Conservation (phyloP, 2,113 vertebrate genomes). For the Antechinus stuartii region DNA sequence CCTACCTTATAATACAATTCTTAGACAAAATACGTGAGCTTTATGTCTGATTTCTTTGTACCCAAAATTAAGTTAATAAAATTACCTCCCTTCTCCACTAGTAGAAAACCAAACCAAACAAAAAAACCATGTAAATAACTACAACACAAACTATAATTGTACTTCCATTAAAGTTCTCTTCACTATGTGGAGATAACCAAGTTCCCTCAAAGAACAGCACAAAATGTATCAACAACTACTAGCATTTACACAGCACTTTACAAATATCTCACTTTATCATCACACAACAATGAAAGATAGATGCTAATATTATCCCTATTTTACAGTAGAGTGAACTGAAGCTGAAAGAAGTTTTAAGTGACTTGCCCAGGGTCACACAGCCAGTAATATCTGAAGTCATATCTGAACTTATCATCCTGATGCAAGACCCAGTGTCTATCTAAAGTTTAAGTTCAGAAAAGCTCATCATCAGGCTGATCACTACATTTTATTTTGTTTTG, state of each 20-base stretch:
- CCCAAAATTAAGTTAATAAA: neutral
- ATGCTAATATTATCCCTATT: neutral
- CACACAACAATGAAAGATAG: neutral
- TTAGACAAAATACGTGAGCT: slow-evolving; percentile 35
- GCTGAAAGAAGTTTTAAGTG: neutral
- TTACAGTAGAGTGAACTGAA: neutral
- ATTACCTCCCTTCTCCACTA: neutral
- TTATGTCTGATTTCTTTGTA: slow-evolving; percentile 46
- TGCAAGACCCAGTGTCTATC: neutral
- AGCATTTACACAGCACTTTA: neutral
- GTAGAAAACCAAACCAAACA: neutral
- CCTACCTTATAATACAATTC: slow-evolving; percentile 50
- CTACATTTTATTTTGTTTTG: neutral
- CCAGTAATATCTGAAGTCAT: neutral
- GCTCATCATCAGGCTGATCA: neutral
- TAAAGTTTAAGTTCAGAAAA: neutral
- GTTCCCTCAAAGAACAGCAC: neutral
- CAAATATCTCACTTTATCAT: neutral
- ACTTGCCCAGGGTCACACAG: neutral
- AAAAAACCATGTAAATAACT: neutral
- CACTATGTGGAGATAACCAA: neutral
- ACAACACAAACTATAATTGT: neutral
- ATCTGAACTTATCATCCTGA: neutral
- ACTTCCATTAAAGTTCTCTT: neutral
- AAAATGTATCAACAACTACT: neutral